Evolutionary conservation across 2,888 invertebrate species (phyloP), one percentile per base, ranked within the genome.

Genomic region (Mechanitis messenoides): DNA sequence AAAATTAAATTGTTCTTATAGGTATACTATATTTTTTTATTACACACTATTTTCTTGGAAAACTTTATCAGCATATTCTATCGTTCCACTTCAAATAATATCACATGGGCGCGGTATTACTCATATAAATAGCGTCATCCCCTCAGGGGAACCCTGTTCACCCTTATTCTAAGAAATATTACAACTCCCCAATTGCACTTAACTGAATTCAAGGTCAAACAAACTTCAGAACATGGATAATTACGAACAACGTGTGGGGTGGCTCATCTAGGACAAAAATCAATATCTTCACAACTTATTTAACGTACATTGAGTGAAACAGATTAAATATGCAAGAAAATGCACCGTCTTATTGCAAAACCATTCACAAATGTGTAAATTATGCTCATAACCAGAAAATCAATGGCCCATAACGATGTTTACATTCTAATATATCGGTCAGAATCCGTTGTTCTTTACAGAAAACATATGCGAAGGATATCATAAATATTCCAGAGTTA

Each of bases 331-430:
- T 62, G 59, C 68, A 63, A 73, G 69, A 74, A 75, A 72, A 75
- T 69, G 70, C 64, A 68, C 69, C 65, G 68, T 78, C 68, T 77
- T 73, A 74, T 72, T 71, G 71, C 74, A 69, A 71, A 81, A 73
- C 79, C 87, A 89, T 89, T 90, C 87, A 89, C 85, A 83, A 87
- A 86, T 76, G 75, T 62, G 62, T 62, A 66, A 84, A 85, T 84
- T 83, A 82, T 73, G 71, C 73, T 77, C 70, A 73, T 79, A 82
- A 79, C 81, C 75, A 81, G 81, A 69, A 78, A 85, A 89, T 87
- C 87, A 84, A 87, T 89, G 81, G 78, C 69, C 76, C 76, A 67
- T 80, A 78, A 79, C 79, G 75, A 77, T 89, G 89, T 89, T 88
- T 89, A 89, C 85, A 77, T 87, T 80, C 68, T 61, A 59, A 74